Evolutionary conservation across 1,140 invertebrate species (phyloP).

Genomic region (Atopsyche davidsoni): DNA sequence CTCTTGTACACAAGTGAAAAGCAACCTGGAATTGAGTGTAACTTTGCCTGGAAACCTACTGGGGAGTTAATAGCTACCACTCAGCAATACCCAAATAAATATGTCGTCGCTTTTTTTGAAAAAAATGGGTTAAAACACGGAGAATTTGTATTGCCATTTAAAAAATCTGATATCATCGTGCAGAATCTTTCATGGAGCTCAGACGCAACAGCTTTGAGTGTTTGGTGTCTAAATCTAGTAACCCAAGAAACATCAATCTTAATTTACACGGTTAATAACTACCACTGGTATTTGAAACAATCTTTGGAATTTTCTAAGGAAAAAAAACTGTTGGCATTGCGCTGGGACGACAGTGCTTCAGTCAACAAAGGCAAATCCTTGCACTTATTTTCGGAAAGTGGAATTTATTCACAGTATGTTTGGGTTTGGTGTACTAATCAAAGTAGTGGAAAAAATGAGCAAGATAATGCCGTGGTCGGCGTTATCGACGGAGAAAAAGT

Average conservation of each 20-base stretch:
- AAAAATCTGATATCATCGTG: conserved; percentile 48
- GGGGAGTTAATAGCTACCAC: conserved; percentile 73
- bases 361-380: conserved; percentile 51
- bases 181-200: conserved; percentile 67
- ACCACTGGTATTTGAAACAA: conserved; percentile 89
- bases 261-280: conserved; percentile 78
- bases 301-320: conserved; percentile 49
- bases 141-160: conserved; percentile 67
- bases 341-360: conserved; percentile 58
- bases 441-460: conserved; percentile 44
- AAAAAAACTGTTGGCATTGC: conserved; percentile 46
- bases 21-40: conserved; percentile 59
- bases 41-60: conserved; percentile 71
- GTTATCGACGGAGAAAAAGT: conserved; percentile 75
- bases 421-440: conserved; percentile 58
- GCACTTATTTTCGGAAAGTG: conserved; percentile 52
- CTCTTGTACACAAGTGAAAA: conserved; percentile 69
- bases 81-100: conserved; percentile 59
- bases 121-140: conserved; percentile 88
- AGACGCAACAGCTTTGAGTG: conserved; percentile 69
- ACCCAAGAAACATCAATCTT: conserved; percentile 50
- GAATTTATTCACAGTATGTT: conserved; percentile 52
- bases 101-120: conserved; percentile 80
- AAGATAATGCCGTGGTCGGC: conserved; percentile 57
- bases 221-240: conserved; percentile 49